A percentile compares a stretch with the other conserved stretches of the same genome.
Evolutionary conservation across 2,113 vertebrate genomes (phyloP).

Genomic region (Indicator maculatus): DNA sequence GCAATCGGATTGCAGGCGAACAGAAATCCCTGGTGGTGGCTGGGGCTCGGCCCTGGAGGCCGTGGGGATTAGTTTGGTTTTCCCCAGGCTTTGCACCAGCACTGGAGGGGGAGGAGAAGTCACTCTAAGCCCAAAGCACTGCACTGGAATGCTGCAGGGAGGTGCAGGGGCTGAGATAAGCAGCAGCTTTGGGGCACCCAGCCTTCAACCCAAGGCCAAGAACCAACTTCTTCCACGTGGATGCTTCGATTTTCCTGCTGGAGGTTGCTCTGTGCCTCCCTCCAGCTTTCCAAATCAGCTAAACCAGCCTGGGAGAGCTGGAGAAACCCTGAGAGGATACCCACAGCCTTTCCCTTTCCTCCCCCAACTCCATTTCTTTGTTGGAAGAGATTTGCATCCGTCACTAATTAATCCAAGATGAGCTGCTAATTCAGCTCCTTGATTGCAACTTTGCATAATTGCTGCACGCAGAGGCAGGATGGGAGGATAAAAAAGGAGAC

Average conservation of each 20-base stretch:
- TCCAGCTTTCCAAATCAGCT: neutral
- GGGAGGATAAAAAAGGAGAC: conserved; percentile 1
- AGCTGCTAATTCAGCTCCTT: conserved; percentile 66
- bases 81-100: neutral
- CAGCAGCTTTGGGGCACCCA: neutral
- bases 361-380: neutral
- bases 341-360: neutral
- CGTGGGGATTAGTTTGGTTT: conserved; percentile 12
- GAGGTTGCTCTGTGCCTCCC: neutral
- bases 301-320: neutral
- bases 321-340: neutral
- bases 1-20: conserved; percentile 13
- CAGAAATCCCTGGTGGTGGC: neutral
- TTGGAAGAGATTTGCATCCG: conserved; percentile 51
- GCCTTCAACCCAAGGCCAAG: neutral
- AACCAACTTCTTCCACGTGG: neutral
- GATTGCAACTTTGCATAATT: conserved; percentile 71
- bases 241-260: neutral
- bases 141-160: neutral
- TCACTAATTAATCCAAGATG: conserved; percentile 67
- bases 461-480: neutral
- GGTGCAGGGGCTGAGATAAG: neutral
- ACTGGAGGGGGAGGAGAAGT: neutral
- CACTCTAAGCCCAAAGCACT: neutral
- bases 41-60: neutral